Evolutionary conservation across 2,113 vertebrate genomes (phyloP).

Genomic region (Bos taurus): DNA sequence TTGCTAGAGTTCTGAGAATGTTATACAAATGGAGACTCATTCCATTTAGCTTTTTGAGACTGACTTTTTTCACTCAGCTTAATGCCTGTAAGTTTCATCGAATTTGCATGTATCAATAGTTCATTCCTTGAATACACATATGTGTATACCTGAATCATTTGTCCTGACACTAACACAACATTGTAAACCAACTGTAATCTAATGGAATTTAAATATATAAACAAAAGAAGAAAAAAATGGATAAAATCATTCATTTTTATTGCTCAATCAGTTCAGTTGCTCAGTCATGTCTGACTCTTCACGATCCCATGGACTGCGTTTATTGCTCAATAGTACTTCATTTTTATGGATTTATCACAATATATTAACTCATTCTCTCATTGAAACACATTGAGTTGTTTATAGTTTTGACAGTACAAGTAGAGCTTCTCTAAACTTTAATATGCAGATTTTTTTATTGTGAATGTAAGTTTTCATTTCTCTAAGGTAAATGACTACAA

Average conservation of each 20-base stretch:
- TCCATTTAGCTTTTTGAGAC: neutral
- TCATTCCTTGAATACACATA: neutral
- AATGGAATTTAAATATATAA: neutral
- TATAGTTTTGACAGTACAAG: neutral
- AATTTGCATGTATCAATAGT: neutral
- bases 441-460: neutral
- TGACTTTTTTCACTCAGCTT: neutral
- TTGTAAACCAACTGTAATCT: neutral
- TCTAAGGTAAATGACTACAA: neutral
- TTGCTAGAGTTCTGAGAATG: neutral
- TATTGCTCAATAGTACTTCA: neutral
- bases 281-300: neutral
- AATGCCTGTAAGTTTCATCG: neutral
- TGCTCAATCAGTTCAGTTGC: neutral
- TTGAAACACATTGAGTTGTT: neutral
- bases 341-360: neutral
- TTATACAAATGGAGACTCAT: neutral
- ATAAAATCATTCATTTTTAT: neutral
- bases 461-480: neutral
- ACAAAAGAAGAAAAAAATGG: neutral
- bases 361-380: neutral
- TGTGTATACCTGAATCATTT: neutral
- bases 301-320: neutral
- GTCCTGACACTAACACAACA: neutral
- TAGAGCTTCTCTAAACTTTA: neutral